phyloP scores from a whole-genome alignment of 2,797 vertebrate species.

The Premnoplex brunnescens region DNA sequence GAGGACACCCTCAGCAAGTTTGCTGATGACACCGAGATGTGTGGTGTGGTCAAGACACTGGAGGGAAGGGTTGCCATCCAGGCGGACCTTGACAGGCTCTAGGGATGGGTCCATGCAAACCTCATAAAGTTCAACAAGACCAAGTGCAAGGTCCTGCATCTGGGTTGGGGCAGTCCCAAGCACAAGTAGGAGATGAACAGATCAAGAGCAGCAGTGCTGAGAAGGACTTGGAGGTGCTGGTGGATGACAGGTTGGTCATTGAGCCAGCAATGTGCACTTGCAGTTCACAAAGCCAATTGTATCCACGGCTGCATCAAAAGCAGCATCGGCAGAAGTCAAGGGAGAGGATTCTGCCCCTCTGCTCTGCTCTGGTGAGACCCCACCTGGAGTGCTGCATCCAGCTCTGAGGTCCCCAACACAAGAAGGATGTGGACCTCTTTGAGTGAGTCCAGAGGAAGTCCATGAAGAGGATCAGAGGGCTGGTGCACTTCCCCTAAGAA shows the following conservation, averaged over 20 bases:
- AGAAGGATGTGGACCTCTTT: neutral
- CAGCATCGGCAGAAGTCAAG: fast-evolving
- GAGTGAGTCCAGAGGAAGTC: neutral
- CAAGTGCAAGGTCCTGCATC: neutral
- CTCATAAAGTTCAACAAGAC: neutral
- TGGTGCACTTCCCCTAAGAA: neutral
- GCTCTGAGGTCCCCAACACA: neutral
- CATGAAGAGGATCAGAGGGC: neutral
- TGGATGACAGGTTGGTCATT: neutral
- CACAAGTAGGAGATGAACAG: neutral
- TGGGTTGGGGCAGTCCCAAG: neutral
- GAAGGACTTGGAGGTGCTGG: neutral
- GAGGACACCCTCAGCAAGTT: neutral
- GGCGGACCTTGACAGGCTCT: neutral
- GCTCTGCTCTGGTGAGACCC: fast-evolving
- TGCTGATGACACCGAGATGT: neutral
- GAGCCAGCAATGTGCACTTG: neutral
- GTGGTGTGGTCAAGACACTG: neutral
- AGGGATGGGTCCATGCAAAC: neutral
- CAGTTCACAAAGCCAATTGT: neutral
- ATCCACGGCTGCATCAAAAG: neutral
- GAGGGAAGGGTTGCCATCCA: neutral
- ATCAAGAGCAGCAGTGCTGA: neutral
- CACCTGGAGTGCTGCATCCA: neutral
- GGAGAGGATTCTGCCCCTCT: neutral